Base-by-base conservation (phyloP, 64 coral and sea anemone species). In the Dendrophyllia cribrosa region DNA sequence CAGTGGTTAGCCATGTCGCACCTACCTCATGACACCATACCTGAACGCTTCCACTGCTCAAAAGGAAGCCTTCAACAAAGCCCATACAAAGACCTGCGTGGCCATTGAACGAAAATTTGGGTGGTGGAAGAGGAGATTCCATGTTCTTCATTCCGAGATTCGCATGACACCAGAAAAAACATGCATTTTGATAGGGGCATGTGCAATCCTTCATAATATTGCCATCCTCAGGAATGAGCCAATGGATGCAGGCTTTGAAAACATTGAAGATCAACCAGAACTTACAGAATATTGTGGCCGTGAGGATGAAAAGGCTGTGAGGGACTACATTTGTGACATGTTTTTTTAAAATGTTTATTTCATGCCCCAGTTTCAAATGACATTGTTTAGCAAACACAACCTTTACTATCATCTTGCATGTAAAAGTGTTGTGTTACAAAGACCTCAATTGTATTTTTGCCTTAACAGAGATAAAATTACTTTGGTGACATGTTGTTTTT, bases 41-140 rank as follows among this genome's bases (percentile, higher is more conserved):
- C 76, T 60, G 4, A 79, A 79, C 49, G 44, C 76, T 22, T 5
- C 7, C 75, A 78, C 3, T 25, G 50, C 15, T 3, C 17, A 79
- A 22, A 43, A 79, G 25, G 46, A 56, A 26, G 69, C 21, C 5
- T 72, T 25, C 69, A 72, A 72, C 26, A 72, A 14, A 34, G 23
- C 66, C 66, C 81, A 68, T 7, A 48, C n/a, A 50, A 75, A 70
- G 34, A 86, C 90, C 70, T 59, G 82, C n/a, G 67, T 92, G 48
- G 44, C 68, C 9, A 91, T 91, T 56, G 89, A 91, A 75, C 89
- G 84, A 58, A 83, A 64, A 49, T 92, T 92, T 92, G 89, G 89
- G 45, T 20, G 52, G 49, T 92, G 63, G 67, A 92, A 92, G 74
- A 10, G 79, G 66, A 69, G 79, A 45, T 92, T 92, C 66, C 89